Conservation (phyloP, 2,113 vertebrate genomes). For the Mastomys coucha region DNA sequence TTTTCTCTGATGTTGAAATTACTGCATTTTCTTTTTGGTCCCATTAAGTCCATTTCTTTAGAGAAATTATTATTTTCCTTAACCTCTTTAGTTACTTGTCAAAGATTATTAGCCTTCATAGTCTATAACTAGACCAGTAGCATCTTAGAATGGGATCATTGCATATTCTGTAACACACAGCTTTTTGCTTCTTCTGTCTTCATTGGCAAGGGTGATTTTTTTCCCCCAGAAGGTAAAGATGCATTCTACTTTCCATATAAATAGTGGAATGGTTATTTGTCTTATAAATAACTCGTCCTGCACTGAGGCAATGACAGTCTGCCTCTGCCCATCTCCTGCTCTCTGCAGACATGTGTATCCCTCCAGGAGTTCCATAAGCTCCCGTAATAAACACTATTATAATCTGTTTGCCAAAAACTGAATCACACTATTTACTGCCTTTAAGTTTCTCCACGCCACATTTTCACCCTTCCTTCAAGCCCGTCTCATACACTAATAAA, state of each 20-base stretch:
- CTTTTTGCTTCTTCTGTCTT: not conserved
- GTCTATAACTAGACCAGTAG: not conserved
- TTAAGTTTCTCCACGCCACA: not conserved
- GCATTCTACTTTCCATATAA: slow-evolving; percentile 16
- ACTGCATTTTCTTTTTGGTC: not conserved
- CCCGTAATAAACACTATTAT: not conserved
- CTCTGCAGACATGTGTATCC: not conserved
- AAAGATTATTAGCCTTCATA: not conserved
- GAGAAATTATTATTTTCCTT: not conserved
- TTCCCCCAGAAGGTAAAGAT: slow-evolving; percentile 1
- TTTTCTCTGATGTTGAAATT: not conserved
- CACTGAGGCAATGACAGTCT: not conserved
- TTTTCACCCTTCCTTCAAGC: not conserved
- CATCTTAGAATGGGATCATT: not conserved
- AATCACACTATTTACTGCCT: not conserved
- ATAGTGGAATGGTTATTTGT: slow-evolving; percentile 23
- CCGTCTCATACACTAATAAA: not conserved
- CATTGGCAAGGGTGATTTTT: not conserved
- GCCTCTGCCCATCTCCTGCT: not conserved
- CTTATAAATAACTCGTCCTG: slow-evolving; percentile 28
- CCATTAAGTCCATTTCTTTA: not conserved
- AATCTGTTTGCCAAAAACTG: not conserved
- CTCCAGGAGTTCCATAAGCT: not conserved
- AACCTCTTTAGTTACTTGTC: not conserved
- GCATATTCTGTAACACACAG: not conserved